phyloP scores from a whole-genome alignment of 2,797 vertebrate species.

The Lindbergichthys nudifrons region DNA sequence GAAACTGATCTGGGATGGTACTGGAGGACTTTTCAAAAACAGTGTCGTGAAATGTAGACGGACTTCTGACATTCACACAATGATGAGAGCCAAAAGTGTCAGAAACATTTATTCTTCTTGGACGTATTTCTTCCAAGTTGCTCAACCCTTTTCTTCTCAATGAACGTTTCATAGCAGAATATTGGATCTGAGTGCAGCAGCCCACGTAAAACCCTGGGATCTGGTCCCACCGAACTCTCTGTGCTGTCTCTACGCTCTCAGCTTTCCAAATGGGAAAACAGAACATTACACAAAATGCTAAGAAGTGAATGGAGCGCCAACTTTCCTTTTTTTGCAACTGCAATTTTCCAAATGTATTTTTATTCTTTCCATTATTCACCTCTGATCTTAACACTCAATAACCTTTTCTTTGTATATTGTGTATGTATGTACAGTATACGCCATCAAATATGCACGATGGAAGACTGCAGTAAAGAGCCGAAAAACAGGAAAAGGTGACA shows the following conservation, averaged over 20 bases:
- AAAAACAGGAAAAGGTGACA: constrained; percentile 77
- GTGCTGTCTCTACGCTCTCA: constrained; percentile 15
- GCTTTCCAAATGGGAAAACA: constrained; percentile 28
- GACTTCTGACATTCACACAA: background rate
- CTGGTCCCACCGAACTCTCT: constrained; percentile 33
- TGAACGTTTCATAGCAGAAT: constrained; percentile 10
- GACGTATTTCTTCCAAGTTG: background rate
- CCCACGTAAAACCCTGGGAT: constrained; percentile 14
- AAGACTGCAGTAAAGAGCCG: constrained; percentile 41
- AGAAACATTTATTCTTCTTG: background rate
- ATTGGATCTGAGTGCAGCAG: background rate
- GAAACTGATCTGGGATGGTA: background rate
- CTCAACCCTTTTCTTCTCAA: constrained; percentile 16
- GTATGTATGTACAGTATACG: background rate
- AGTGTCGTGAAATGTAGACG: background rate
- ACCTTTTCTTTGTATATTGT: background rate
- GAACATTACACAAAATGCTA: constrained; percentile 6
- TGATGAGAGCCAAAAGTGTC: background rate
- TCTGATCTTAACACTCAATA: constrained; percentile 4
- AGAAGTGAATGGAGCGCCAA: constrained; percentile 29
- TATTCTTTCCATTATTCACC: constrained; percentile 24
- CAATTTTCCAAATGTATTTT: constrained; percentile 31
- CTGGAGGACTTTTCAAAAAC: background rate
- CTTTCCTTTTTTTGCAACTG: constrained; percentile 16
- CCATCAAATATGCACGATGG: constrained; percentile 41